These are phyloP conservation scores for Polia nebulosa DNA, from an alignment of 2,888 invertebrate species.

Conservation along the genomic window DNA sequence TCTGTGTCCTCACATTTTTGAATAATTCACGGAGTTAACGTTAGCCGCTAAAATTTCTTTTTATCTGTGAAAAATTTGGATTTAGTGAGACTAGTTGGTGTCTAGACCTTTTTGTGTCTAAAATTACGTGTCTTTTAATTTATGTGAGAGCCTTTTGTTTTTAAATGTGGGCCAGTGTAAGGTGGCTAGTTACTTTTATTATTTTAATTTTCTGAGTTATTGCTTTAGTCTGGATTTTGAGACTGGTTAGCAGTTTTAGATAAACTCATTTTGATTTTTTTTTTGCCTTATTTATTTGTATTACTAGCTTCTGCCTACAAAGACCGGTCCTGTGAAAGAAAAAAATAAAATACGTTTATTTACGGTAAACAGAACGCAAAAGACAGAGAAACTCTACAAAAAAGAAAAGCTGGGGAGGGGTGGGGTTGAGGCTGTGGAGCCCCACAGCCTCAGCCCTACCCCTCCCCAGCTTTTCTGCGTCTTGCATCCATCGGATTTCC, in stretches of 20 bases:
- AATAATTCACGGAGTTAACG: constrained; percentile 38
- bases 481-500: too few relatives aligned
- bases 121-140: constrained; percentile 43
- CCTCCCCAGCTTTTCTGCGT: too few relatives aligned
- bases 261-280: background rate
- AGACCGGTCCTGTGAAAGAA: too few relatives aligned
- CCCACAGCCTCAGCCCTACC: too few relatives aligned
- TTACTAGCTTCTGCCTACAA: background rate
- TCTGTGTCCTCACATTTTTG: constrained; percentile 41
- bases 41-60: constrained; percentile 22
- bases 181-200: background rate
- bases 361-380: too few relatives aligned
- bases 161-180: background rate
- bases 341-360: too few relatives aligned
- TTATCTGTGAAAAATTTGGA: constrained; percentile 22
- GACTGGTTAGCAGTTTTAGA: background rate
- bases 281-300: background rate
- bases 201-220: background rate
- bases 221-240: background rate
- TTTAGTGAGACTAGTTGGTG: constrained; percentile 1
- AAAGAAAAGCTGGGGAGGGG: too few relatives aligned
- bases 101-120: constrained; percentile 37
- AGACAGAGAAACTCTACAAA: too few relatives aligned
- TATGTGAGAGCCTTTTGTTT: constrained; percentile 5
- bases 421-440: too few relatives aligned